Evolutionary conservation across 1,140 invertebrate species (phyloP).

Genomic region (Heliothis subflexa): DNA sequence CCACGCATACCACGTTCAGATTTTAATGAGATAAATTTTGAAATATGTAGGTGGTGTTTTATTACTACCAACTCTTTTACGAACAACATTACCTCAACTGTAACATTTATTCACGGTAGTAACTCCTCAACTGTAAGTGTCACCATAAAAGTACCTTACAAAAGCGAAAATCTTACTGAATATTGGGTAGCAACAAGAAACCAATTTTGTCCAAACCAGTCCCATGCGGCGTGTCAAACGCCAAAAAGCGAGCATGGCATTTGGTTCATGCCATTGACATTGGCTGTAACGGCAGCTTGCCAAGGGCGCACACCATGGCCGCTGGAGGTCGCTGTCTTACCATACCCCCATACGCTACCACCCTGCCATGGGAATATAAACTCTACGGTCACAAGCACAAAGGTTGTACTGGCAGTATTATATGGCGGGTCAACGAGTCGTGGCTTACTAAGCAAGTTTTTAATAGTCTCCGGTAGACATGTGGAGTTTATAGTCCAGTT

Average conservation of each 20-base stretch:
- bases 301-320: constrained; percentile 56
- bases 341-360: constrained; percentile 19
- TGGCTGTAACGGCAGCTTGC: constrained; percentile 56
- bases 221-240: background rate
- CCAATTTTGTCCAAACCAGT: background rate
- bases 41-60: no score
- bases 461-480: constrained; percentile 42
- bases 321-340: constrained; percentile 50
- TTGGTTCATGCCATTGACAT: constrained; percentile 71
- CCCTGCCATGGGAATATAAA: background rate
- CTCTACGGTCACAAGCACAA: background rate
- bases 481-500: constrained; percentile 37
- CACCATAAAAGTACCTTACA: background rate
- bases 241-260: constrained; percentile 50
- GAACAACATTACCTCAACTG: no score
- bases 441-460: constrained; percentile 45
- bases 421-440: background rate
- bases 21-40: no score
- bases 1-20: no score
- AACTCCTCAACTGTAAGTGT: no score
- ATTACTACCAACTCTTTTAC: no score
- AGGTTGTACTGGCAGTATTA: background rate
- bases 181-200: background rate
- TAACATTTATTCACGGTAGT: no score
- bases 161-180: background rate